Evolutionary conservation across 1,140 invertebrate species (phyloP).

Genomic region (Drosophila carrolli): DNA sequence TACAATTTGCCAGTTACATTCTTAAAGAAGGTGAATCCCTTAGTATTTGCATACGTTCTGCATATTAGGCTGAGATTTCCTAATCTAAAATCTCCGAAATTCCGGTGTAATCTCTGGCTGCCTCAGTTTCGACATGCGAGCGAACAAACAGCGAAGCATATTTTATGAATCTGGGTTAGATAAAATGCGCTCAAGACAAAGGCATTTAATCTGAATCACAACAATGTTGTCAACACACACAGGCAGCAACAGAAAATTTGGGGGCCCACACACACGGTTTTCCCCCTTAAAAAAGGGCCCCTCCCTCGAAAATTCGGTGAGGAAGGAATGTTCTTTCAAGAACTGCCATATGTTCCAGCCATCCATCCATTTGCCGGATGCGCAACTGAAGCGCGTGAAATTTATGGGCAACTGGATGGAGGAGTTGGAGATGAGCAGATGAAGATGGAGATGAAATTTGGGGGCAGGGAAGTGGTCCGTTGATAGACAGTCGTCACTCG

Average conservation of each 20-base stretch:
- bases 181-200: slow-evolving; percentile 73
- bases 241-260: slow-evolving; percentile 17
- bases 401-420: slow-evolving; percentile 54
- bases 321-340: slow-evolving; percentile 56
- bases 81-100: slow-evolving; percentile 59
- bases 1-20: slow-evolving; percentile 3
- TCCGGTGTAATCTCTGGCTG: slow-evolving; percentile 50
- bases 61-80: slow-evolving; percentile 53
- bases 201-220: slow-evolving; percentile 76
- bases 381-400: slow-evolving; percentile 75
- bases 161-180: slow-evolving; percentile 73
- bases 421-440: slow-evolving; percentile 10
- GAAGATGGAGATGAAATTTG: slow-evolving; percentile 2
- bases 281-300: slow-evolving; percentile 5
- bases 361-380: slow-evolving; percentile 57
- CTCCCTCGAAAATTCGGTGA: not conserved
- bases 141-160: slow-evolving; percentile 51
- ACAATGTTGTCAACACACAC: slow-evolving; percentile 76
- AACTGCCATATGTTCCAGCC: slow-evolving; percentile 67
- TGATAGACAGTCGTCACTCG: slow-evolving; percentile 70
- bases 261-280: slow-evolving; percentile 40
- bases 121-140: slow-evolving; percentile 52
- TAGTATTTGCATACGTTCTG: slow-evolving; percentile 40
- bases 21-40: not conserved
- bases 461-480: slow-evolving; percentile 6